Base-by-base conservation (phyloP, 2,113 vertebrate species). In the Syngnathus floridae region DNA sequence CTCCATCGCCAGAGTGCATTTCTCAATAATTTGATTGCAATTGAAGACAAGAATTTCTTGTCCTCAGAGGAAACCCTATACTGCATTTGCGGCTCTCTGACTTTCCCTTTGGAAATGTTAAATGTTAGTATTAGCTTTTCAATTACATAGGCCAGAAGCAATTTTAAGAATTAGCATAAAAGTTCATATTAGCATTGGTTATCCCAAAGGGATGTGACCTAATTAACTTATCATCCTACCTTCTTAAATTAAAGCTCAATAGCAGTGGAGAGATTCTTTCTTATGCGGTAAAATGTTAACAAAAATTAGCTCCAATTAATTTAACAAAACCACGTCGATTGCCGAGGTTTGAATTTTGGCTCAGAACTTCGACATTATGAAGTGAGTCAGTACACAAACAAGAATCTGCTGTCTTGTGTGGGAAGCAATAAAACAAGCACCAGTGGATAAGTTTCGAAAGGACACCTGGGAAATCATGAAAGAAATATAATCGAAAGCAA, bases 381-480 rank as follows among this genome's bases (percentile, higher is more conserved):
- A 31, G 26, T 31, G 26, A 31, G 26, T 31, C 26, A 31, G 26
- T 31, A 31, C 26, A 31, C 26, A 31, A 31, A 31, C 26, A 55
- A 55, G 26, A 55, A 55, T 4, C 22, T 5, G 1, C 26, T 17
- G 16, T 1, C 35, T 58, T 58, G 19, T 9, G 8, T 8, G 57
- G 16, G 11, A 40, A 14, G 57, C 37, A 59, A 40, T 58, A 36
- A 19, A 37, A 40, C 9, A 13, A 19, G n/a, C 21, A 40, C 10
- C 21, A 37, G 57, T 38, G 55, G 41, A 10, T 36, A 17, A 37
- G 21, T 59, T 59, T 21, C 22, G 41, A 64, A 4, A 41, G 62
- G 43, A 64, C 77, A 66, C 4, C 4, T 35, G 46, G 65, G 14
- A 54, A 67, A 14, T 17, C 6, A 65, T 63, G 10, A 49, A 65